A percentile compares a stretch with the other conserved stretches of the same genome.
phyloP scores from a whole-genome alignment of 2,113 vertebrate species.

The Phalacrocorax brasilianus region DNA sequence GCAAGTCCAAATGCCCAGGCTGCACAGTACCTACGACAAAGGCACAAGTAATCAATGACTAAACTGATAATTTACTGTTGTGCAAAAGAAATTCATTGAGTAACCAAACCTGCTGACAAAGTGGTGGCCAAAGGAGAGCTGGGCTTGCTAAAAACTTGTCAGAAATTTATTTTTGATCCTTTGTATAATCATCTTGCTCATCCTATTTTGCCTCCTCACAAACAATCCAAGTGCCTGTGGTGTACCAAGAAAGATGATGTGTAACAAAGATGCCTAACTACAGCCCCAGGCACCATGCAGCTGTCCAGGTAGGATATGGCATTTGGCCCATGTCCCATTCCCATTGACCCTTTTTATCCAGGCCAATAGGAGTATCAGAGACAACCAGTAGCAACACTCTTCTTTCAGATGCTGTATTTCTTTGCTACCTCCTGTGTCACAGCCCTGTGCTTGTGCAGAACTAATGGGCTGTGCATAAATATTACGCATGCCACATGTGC shows the following conservation, averaged over 20 bases:
- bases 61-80: neutral
- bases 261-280: too few species aligned
- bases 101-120: neutral
- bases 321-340: neutral
- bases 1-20: fast-evolving
- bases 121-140: neutral
- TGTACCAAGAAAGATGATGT: fast-evolving
- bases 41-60: neutral
- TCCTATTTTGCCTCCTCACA: neutral
- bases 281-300: neutral
- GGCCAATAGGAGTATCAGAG: fast-evolving
- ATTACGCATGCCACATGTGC: fast-evolving
- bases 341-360: neutral
- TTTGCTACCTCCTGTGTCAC: neutral
- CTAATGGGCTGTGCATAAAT: neutral
- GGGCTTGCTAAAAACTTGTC: neutral
- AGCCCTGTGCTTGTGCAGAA: neutral
- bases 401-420: neutral
- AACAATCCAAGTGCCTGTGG: neutral
- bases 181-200: neutral
- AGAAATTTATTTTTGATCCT: neutral
- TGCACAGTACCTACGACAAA: neutral
- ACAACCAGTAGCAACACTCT: neutral
- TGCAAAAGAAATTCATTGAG: neutral
- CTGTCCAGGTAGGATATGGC: neutral